These are phyloP conservation scores for Chaenogobius annularis DNA, from an alignment of 2,113 vertebrate genomes.

Conservation along the genomic window DNA sequence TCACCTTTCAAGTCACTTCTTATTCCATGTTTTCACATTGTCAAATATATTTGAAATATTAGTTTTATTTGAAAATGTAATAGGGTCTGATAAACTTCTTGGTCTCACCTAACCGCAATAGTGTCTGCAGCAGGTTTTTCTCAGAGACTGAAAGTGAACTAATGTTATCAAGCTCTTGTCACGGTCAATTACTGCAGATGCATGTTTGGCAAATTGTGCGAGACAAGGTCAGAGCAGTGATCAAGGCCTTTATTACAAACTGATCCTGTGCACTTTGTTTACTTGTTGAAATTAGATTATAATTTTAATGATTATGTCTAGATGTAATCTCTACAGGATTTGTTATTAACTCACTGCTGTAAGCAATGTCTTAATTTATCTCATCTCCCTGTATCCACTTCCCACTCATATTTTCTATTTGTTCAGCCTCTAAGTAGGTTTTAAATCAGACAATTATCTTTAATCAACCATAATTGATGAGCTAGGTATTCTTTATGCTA, in stretches of 20 bases:
- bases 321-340: constrained; percentile 36
- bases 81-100: too few relatives aligned
- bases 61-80: too few relatives aligned
- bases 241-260: constrained; percentile 48
- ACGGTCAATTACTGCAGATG: constrained; percentile 44
- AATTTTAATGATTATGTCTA: constrained; percentile 21
- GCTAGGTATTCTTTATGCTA: constrained; percentile 18
- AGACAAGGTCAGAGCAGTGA: constrained; percentile 21
- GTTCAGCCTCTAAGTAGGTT: neutral
- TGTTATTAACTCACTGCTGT: constrained; percentile 28
- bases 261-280: constrained; percentile 12
- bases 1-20: too few relatives aligned
- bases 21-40: neutral
- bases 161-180: constrained; percentile 51
- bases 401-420: constrained; percentile 2
- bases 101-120: constrained; percentile 36
- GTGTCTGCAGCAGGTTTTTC: constrained; percentile 33
- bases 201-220: constrained; percentile 20
- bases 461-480: constrained; percentile 6
- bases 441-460: constrained; percentile 9
- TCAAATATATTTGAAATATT: neutral
- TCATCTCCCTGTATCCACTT: neutral
- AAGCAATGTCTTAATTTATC: constrained; percentile 5
- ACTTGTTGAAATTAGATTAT: constrained; percentile 47
- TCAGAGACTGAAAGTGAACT: constrained; percentile 49